These are phyloP conservation scores for Cecropterus lyciades DNA, from an alignment of 1,140 invertebrate genomes.

Conservation along the genomic window DNA sequence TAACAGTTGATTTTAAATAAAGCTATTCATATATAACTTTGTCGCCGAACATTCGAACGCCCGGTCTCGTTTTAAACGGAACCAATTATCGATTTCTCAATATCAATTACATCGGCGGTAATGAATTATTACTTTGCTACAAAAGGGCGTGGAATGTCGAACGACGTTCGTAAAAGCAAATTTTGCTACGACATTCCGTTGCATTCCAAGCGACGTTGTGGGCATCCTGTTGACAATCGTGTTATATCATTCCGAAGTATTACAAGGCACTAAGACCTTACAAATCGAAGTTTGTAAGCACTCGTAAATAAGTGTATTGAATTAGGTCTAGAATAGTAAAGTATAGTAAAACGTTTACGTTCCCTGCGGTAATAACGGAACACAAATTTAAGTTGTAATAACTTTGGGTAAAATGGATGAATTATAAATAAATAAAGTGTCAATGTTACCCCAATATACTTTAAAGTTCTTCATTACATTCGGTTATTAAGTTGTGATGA, in stretches of 20 bases:
- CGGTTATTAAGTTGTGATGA: too few species aligned
- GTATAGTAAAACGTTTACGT: too few species aligned
- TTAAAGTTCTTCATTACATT: too few species aligned
- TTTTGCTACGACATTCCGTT: constrained; percentile 29
- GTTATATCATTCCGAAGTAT: constrained; percentile 21
- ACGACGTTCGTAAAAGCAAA: constrained; percentile 13
- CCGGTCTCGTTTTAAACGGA: background rate
- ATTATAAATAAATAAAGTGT: too few species aligned
- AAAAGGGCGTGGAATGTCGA: constrained; percentile 6
- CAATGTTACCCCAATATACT: too few species aligned
- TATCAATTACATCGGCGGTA: constrained; percentile 18
- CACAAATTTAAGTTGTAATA: too few species aligned
- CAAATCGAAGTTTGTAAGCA: background rate
- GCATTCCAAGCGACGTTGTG: constrained; percentile 44
- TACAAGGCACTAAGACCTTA: constrained; percentile 1
- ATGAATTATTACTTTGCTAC: constrained; percentile 10
- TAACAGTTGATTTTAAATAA: too few species aligned
- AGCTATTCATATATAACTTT: background rate
- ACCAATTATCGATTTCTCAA: constrained; percentile 16
- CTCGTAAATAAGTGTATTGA: background rate
- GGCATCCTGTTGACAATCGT: constrained; percentile 46
- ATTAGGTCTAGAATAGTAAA: background rate
- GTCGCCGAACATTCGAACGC: background rate
- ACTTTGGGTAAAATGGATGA: too few species aligned
- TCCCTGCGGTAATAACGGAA: too few species aligned